These are phyloP conservation scores for Aptenodytes forsteri DNA, from an alignment of 2,113 vertebrate species.

Conservation along the genomic window DNA sequence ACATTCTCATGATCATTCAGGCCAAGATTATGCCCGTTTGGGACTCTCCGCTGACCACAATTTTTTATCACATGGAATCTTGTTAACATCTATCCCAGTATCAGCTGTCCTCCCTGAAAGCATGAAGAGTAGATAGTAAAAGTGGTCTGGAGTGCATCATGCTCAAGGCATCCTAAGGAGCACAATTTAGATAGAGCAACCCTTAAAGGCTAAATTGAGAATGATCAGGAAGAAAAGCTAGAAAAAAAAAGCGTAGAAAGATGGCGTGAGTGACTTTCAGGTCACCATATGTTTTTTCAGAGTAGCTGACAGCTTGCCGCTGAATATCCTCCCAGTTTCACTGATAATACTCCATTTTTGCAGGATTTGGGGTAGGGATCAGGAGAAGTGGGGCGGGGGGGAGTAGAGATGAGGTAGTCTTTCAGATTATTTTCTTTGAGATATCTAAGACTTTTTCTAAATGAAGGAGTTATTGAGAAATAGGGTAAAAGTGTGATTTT, in stretches of 20 bases:
- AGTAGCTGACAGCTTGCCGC: background rate
- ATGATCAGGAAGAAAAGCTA: background rate
- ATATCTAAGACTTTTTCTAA: background rate
- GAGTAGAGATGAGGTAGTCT: background rate
- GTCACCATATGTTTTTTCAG: background rate
- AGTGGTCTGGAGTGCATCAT: background rate
- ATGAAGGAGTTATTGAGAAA: background rate
- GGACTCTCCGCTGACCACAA: background rate
- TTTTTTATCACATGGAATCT: background rate
- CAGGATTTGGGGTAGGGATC: background rate
- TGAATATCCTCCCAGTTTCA: background rate
- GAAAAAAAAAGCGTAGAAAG: background rate
- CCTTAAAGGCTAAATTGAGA: background rate
- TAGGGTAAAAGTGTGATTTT: background rate
- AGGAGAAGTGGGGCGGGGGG: fast-evolving
- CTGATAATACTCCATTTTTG: background rate
- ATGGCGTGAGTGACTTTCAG: background rate
- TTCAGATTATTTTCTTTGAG: background rate
- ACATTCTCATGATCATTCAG: background rate
- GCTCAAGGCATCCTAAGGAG: background rate
- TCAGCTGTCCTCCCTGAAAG: background rate
- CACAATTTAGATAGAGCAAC: background rate
- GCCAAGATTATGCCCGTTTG: background rate
- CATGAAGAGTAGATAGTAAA: background rate
- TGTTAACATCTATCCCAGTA: background rate